Base-by-base conservation (phyloP, 2,797 vertebrate species). In the Enteromius fasciolatus region DNA sequence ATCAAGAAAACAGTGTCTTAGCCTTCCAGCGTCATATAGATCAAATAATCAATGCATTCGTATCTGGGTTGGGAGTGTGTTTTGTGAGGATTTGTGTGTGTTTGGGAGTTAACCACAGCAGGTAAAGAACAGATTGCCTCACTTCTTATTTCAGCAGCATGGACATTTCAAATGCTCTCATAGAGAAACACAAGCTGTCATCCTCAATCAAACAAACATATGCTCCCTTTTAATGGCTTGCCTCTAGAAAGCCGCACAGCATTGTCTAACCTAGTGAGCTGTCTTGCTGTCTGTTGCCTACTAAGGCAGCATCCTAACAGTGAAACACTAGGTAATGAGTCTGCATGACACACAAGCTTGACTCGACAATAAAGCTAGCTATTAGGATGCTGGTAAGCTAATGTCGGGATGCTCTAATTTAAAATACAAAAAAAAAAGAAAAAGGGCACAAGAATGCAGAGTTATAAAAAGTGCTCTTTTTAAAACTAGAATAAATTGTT, bases 21-120 rank as follows among this genome's bases (percentile, higher is more conserved):
- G 89, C 88, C 85, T 84, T 89, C 81, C 90, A 90, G 89, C 90
- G 90, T 89, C 85, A 88, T 90, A 90, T 91, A 92, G 90, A 93
- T 92, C 91, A 94, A 93, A 92, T 91, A 93, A 94, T 95, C 93
- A 93, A 95, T 95, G 91, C 90, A 33, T 92, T 92, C 90, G 83
- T 92, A 89, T 90, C 91, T 92, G 91, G 69, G 74, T 73, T 57
- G 74, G 64, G 75, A 83, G 52, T 74, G 67, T 81, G 80, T 78
- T 74, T 82, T 75, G 80, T 64, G 36, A 44, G 50, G 20, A 46
- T 41, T 11, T 70, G 68, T 31, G 59, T 85, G 74, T 77, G 73
- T 78, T 46, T 76, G 50, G 48, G 75, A 70, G 78, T 79, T 88
- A 88, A 90, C 83, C 84, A 82, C 89, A 86, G 86, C 83, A 44